Conservation (phyloP, 1,140 invertebrate genomes). For the Drosophila virilis region DNA sequence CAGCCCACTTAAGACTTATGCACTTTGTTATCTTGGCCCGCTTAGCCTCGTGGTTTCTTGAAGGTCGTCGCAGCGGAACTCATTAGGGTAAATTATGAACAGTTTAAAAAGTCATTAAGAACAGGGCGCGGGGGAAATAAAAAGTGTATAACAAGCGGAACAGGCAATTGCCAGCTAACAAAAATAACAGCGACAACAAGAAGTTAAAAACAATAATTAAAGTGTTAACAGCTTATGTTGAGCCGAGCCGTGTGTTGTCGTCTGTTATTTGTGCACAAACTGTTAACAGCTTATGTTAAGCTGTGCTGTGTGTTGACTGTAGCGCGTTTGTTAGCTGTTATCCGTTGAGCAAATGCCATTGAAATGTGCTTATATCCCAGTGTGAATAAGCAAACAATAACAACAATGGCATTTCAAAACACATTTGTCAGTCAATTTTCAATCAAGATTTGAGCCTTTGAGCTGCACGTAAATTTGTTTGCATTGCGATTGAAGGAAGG, state of each 20-base stretch:
- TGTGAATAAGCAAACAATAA: conserved; percentile 15
- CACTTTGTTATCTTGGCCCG: conserved; percentile 34
- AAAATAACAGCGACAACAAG: neutral
- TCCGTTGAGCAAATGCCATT: neutral
- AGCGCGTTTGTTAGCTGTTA: neutral
- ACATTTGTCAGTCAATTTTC: conserved; percentile 78
- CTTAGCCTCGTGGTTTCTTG: conserved; percentile 1
- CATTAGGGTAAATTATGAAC: conserved; percentile 63
- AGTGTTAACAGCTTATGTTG: conserved; percentile 2
- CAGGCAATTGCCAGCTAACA: neutral
- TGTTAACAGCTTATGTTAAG: neutral
- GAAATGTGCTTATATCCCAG: neutral
- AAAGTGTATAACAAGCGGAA: conserved; percentile 7
- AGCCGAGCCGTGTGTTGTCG: neutral
- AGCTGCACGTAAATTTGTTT: conserved; percentile 78
- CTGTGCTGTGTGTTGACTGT: neutral
- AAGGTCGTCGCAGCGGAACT: conserved; percentile 28
- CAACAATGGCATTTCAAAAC: conserved; percentile 36
- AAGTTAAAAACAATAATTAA: neutral
- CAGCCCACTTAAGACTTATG: neutral
- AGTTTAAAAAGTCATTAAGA: conserved; percentile 63
- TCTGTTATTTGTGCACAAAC: too few relatives aligned
- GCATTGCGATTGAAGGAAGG: conserved; percentile 11
- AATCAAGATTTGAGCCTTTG: conserved; percentile 71
- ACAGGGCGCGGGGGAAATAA: conserved; percentile 15